These are phyloP conservation scores for Clarias fuscus DNA, from an alignment of 2,797 vertebrate species.

Conservation along the genomic window DNA sequence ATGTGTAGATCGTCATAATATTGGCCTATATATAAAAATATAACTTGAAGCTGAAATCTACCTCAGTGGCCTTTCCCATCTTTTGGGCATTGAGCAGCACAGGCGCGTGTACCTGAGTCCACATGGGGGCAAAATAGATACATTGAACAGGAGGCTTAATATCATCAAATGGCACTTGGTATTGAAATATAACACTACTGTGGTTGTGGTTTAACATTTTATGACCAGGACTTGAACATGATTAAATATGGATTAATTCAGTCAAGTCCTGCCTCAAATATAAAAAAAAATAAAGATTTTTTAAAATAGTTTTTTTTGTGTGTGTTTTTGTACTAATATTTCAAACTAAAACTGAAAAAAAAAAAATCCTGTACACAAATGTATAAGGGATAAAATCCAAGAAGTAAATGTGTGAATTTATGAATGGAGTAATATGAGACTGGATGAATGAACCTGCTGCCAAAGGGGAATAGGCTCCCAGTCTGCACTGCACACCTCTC, in stretches of 20 bases:
- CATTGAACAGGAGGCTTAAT: not conserved
- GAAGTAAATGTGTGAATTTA: not conserved
- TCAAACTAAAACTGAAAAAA: not conserved
- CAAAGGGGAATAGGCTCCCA: constrained; percentile 87
- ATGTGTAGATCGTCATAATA: no score
- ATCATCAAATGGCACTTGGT: not conserved
- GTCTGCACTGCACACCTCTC: constrained; percentile 86
- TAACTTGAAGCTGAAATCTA: constrained; percentile 97
- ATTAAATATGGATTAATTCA: not conserved
- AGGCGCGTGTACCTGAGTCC: constrained; percentile 95
- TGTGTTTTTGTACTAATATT: constrained; percentile 4
- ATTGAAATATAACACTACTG: not conserved
- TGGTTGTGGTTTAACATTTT: not conserved
- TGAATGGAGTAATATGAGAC: not conserved
- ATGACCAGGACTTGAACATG: not conserved
- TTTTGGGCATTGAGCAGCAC: constrained; percentile 83
- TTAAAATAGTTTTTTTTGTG: no score
- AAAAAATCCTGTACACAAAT: not conserved
- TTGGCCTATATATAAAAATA: constrained; percentile 77
- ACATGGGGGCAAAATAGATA: constrained; percentile 64
- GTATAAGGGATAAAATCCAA: not conserved
- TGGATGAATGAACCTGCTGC: constrained; percentile 82
- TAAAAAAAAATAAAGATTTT: not conserved
- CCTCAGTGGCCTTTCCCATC: constrained; percentile 75
- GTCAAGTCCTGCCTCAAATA: not conserved